Evolutionary conservation across 2,888 invertebrate genomes (phyloP), one percentile per base, ranked within the genome.

Genomic region (Patella ulyssiponensis): DNA sequence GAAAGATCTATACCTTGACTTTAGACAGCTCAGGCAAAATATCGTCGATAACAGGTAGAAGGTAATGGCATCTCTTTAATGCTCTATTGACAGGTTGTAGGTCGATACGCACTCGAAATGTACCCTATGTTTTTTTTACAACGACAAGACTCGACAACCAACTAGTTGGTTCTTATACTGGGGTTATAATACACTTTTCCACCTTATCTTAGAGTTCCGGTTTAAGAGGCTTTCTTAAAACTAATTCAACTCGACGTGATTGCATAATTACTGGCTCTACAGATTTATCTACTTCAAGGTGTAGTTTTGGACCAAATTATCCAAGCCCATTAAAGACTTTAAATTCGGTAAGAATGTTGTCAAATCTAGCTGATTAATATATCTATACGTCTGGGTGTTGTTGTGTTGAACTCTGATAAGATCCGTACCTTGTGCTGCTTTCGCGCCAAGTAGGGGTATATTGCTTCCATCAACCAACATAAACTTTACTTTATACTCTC

Each of bases 71-170:
- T 23, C 76, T 7, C 23, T 74, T 53, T 2, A 78, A 74, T 9
- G 80, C 78, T 64, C 76, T 77, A 54, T 83, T 84, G 15, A 83
- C 71, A 15, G 73, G 71, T 69, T 58, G 58, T n/a, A 77, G 78
- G 64, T 80, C 77, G 20, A 80, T 73, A 72, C 77, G 78, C 11
- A 78, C 27, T 20, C 78, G 27, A n/a, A 80, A 11, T 1, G n/a
- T 54, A 5, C 78, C 69, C 52, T 70, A 69, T n/a, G 64, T 52
- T 70, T 77, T 79, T 20, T 51, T 15, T 4, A 70, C 77, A 15
- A 81, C 58, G 4, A 77, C 81, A 33, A 79, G 72, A 15, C 70
- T 56, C 14, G 71, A 71, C n/a, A 78, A 75, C 79, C 79, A 78
- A 7, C 72, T 23, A 56, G 77, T 80, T 17, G 81, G 81, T 70